Conservation (phyloP, 2,888 invertebrate genomes). For the Drosophila parthenogenetica region DNA sequence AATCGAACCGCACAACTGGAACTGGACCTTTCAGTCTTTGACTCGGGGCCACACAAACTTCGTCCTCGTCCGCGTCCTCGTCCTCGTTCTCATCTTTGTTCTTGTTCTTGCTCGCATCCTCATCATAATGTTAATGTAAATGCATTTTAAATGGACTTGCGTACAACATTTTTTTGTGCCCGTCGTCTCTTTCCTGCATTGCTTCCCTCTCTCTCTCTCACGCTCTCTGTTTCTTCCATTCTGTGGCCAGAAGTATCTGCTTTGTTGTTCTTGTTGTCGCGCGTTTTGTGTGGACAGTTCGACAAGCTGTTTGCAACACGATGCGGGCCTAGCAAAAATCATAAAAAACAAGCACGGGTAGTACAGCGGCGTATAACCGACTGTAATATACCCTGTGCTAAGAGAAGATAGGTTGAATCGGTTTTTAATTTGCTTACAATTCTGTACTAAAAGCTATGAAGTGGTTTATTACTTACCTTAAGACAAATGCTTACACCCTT, state of each 20-base stretch:
- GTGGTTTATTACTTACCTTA: background rate
- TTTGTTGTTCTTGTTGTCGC: slow-evolving; percentile 68
- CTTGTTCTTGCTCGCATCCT: slow-evolving; percentile 48
- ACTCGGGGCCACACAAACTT: slow-evolving; percentile 49
- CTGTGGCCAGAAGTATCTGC: slow-evolving; percentile 16
- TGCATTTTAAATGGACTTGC: slow-evolving; percentile 83
- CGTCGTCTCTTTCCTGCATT: slow-evolving; percentile 2
- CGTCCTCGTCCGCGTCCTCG: slow-evolving; percentile 13
- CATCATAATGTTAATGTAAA: slow-evolving; percentile 85
- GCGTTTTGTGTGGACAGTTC: slow-evolving; percentile 75
- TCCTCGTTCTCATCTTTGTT: background rate
- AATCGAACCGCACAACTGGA: slow-evolving; percentile 18
- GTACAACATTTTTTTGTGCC: slow-evolving; percentile 74
- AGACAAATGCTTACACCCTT: background rate
- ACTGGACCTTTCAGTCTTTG: slow-evolving; percentile 56
- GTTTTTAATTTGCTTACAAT: no score
- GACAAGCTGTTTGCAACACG: slow-evolving; percentile 83
- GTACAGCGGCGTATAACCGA: background rate
- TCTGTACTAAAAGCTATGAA: no score
- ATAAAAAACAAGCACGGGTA: slow-evolving; percentile 47
- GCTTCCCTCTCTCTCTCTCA: background rate
- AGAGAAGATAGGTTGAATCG: background rate
- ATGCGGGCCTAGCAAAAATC: slow-evolving; percentile 74
- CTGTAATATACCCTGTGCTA: background rate
- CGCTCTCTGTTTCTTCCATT: background rate